phyloP scores from a whole-genome alignment of 2,113 vertebrate genomes.

The Cygnus atratus region DNA sequence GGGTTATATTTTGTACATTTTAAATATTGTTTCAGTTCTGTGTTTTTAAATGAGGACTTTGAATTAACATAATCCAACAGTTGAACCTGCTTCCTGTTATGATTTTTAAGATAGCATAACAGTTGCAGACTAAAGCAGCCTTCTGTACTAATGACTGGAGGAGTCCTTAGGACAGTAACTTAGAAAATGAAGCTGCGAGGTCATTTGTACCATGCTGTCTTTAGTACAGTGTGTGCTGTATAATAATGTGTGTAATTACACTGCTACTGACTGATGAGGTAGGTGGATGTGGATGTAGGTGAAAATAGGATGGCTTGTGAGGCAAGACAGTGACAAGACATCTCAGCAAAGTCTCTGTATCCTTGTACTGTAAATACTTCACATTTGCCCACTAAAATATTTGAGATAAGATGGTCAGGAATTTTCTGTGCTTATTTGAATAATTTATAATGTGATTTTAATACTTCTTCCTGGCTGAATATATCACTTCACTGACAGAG shows the following conservation, averaged over 20 bases:
- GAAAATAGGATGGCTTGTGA: slow-evolving; percentile 1
- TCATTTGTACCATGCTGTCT: not conserved
- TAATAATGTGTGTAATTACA: slow-evolving; percentile 1
- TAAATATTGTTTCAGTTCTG: not conserved
- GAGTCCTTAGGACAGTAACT: not conserved
- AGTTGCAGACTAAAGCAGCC: not conserved
- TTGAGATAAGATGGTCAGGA: not conserved
- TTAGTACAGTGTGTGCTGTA: not conserved
- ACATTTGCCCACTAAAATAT: slow-evolving; percentile 13
- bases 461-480: slow-evolving; percentile 5
- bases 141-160: slow-evolving; percentile 17
- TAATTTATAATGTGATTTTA: slow-evolving; percentile 50
- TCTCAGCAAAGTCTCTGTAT: not conserved
- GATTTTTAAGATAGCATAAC: not conserved
- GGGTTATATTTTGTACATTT: not conserved
- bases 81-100: slow-evolving; percentile 36
- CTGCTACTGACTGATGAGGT: not conserved
- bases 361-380: slow-evolving; percentile 1
- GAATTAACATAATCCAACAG: slow-evolving; percentile 12
- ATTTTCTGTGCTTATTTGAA: slow-evolving; percentile 35
- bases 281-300: not conserved
- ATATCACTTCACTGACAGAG: not conserved
- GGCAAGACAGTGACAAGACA: slow-evolving; percentile 16
- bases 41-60: not conserved
- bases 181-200: slow-evolving; percentile 14